Evolutionary conservation across 2,888 invertebrate genomes (phyloP), one percentile per base, ranked within the genome.

Genomic region (Chalcosyrphus nemorum): DNA sequence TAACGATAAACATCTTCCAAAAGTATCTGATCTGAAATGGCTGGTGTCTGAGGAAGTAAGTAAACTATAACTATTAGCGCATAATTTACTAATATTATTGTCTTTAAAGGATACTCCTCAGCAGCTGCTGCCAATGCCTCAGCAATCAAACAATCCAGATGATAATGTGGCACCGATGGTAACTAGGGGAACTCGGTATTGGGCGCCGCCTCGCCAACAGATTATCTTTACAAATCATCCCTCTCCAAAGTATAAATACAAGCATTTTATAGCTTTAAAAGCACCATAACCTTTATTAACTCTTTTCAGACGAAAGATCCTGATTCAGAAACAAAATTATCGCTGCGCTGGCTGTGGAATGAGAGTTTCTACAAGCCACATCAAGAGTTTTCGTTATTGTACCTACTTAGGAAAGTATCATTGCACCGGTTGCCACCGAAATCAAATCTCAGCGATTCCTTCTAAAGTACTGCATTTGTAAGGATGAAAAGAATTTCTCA

Each of bases 331-430:
- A 82, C 97, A 97, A 90, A 95, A 95, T 88, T 95, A 94, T 88
- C 93, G 95, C 27, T 97, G 97, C 91, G 96, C 97, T 45, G 97
- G 97, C 2, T 97, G 97, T 91, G 96, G 97, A 0, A 95, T 95
- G 93, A 94, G 94, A 88, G 95, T 97, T 4, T 95, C 95, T 1
- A 92, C 92, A 4, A 93, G 94, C 85, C 96, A 95, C 89, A 94
- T 95, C 9, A 94, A 94, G 76, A 93, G 94, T 87, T 96, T 95
- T 91, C 93, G 96, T 13, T 97, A 96, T 89, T 97, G 97, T 89
- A 95, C 95, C 88, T 97, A 97, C 91, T 92, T 96, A 81, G 96
- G 97, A 7, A 94, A 96, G 88, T 96, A 95, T 91, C 96, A 97
- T 91, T 97, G 97, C 89, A 96, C 96, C 9, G 96, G 96, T 52